Evolutionary conservation across 2,888 invertebrate species (phyloP).

Genomic region (Pocota personata): DNA sequence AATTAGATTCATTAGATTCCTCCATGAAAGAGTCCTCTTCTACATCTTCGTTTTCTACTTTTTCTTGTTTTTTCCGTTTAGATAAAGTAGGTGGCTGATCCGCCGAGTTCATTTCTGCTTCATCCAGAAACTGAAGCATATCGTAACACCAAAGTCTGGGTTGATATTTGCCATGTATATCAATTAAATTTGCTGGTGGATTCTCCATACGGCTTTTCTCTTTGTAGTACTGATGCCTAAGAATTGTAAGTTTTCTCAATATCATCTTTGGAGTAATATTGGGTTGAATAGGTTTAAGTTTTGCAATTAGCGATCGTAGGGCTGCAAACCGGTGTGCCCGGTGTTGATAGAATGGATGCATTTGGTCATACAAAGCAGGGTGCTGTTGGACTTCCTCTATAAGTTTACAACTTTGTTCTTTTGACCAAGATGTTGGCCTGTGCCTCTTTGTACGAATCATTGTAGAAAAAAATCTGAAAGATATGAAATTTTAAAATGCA

Average conservation of each 20-base stretch:
- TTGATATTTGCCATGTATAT: not conserved
- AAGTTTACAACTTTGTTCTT: not conserved
- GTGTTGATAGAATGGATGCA: not conserved
- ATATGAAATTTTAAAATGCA: not conserved
- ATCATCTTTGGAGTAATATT: not conserved
- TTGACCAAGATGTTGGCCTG: not conserved
- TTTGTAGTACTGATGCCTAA: not conserved
- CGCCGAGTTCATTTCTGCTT: not conserved
- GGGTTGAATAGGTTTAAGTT: not conserved
- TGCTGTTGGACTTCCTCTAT: not conserved
- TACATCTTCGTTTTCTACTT: not conserved
- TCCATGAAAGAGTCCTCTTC: not conserved
- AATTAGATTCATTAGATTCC: not conserved
- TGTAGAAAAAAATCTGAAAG: not conserved
- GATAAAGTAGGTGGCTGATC: not conserved
- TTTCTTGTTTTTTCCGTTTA: not conserved
- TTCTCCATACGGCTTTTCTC: not conserved
- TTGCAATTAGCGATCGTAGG: not conserved
- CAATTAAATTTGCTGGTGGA: not conserved
- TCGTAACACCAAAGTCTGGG: slow-evolving; percentile 5
- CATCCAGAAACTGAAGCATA: not conserved
- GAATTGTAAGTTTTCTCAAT: not conserved
- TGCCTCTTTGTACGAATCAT: not conserved
- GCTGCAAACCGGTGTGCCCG: not conserved
- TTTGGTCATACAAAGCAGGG: not conserved